Percentiles rank a stretch among this genome's conserved stretches.
These are phyloP conservation scores for Siniperca knerii DNA, from an alignment of 2,113 vertebrate genomes.

Conservation along the genomic window DNA sequence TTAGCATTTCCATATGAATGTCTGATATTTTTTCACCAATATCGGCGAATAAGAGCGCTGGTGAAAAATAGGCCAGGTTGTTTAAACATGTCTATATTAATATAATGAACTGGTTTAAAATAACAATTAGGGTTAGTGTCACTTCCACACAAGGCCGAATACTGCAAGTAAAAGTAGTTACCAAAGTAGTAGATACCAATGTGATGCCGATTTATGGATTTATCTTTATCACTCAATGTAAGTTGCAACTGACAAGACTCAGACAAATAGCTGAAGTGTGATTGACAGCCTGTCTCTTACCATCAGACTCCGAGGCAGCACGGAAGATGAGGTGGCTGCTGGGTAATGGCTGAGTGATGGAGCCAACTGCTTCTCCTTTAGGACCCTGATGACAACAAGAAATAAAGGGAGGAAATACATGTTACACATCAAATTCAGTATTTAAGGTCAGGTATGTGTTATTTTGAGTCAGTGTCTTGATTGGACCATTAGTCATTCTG, in stretches of 20 bases:
- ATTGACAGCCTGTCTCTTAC: slow-evolving; percentile 82
- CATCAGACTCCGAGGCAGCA: slow-evolving; percentile 97
- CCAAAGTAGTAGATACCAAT: not conserved
- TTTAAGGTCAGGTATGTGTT: not conserved
- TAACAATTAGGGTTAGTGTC: not conserved
- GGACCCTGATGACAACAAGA: slow-evolving; percentile 87
- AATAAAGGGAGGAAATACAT: not conserved
- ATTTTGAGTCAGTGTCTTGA: not conserved
- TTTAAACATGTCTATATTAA: not conserved
- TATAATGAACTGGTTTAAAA: not conserved
- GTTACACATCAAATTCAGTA: not conserved
- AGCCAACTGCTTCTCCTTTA: slow-evolving; percentile 98
- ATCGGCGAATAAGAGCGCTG: not conserved
- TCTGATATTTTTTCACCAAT: not conserved
- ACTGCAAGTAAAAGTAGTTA: not conserved
- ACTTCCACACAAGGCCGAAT: not conserved
- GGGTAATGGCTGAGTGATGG: slow-evolving; percentile 97
- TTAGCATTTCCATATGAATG: not conserved
- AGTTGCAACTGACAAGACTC: not conserved
- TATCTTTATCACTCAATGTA: not conserved
- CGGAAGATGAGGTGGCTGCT: slow-evolving; percentile 98
- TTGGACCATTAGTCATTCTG: not conserved
- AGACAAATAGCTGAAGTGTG: slow-evolving; percentile 10
- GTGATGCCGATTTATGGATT: not conserved
- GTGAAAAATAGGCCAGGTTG: not conserved